phyloP scores from a whole-genome alignment of 2,888 invertebrate species.

The Anthrax anthrax region DNA sequence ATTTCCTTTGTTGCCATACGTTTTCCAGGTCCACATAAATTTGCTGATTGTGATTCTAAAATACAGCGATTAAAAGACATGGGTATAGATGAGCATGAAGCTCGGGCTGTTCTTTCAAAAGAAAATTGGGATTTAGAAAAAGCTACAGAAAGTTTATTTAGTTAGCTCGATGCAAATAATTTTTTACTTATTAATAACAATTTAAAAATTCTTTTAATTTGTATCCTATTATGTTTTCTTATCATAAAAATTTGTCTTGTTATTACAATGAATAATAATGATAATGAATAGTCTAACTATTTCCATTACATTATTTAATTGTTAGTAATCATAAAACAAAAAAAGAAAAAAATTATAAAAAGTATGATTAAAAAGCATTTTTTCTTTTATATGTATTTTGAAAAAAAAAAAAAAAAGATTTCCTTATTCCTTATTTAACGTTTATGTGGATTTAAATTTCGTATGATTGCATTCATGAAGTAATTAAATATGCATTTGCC shows the following conservation, averaged over 20 bases:
- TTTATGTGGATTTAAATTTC: too few relatives aligned
- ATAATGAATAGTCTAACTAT: neutral
- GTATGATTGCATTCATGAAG: too few relatives aligned
- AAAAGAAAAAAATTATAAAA: neutral
- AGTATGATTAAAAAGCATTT: too few relatives aligned
- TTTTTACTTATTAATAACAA: neutral
- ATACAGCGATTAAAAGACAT: conserved; percentile 81
- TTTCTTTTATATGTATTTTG: too few relatives aligned
- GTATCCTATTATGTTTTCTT: conserved; percentile 4
- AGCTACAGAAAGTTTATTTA: conserved; percentile 79
- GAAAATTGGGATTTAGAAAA: conserved; percentile 86
- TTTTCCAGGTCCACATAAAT: conserved; percentile 51
- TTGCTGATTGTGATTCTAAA: conserved; percentile 72
- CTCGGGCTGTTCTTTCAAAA: conserved; percentile 78
- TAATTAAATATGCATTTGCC: too few relatives aligned
- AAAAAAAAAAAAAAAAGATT: too few relatives aligned
- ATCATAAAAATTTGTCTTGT: conserved; percentile 6
- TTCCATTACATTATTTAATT: neutral
- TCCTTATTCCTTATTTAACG: too few relatives aligned
- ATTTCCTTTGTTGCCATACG: neutral
- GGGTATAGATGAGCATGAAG: conserved; percentile 84
- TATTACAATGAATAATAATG: neutral
- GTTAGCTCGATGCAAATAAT: conserved; percentile 39
- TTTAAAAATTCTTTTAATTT: conserved; percentile 6
- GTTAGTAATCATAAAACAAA: neutral